Percentiles rank a stretch among this genome's conserved stretches.
Evolutionary conservation across 1,140 invertebrate genomes (phyloP).

Genomic region (Hyposmocoma kahamanoa): DNA sequence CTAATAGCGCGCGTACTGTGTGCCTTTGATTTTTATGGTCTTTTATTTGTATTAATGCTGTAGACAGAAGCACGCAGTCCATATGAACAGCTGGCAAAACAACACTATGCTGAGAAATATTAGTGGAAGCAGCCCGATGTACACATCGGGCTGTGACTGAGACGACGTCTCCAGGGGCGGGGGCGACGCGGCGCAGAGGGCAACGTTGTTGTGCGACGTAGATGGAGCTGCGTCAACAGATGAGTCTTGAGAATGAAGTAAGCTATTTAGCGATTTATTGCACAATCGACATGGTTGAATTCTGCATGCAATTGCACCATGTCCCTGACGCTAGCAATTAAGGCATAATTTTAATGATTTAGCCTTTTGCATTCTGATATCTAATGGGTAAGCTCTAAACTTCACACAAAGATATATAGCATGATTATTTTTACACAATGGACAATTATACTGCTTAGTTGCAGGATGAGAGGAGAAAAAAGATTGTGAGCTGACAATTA

Average conservation of each 20-base stretch:
- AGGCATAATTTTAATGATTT: background rate
- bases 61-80: background rate
- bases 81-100: background rate
- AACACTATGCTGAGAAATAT: background rate
- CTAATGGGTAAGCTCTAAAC: conserved; percentile 2
- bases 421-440: conserved; percentile 1
- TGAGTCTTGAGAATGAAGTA: background rate
- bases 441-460: background rate
- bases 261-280: background rate
- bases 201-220: background rate
- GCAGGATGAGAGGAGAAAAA: background rate
- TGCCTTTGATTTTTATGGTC: background rate
- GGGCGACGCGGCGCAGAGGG: no score
- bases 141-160: background rate
- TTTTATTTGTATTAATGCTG: background rate
- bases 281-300: background rate
- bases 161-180: background rate
- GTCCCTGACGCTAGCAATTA: background rate
- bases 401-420: conserved; percentile 1
- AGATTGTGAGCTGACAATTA: conserved; percentile 4
- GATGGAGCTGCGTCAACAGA: background rate
- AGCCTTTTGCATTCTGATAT: background rate
- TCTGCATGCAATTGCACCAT: background rate
- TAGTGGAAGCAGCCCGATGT: background rate
- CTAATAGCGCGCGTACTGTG: background rate